phyloP scores from a whole-genome alignment of 2,888 invertebrate species.

The Dilophus febrilis region DNA sequence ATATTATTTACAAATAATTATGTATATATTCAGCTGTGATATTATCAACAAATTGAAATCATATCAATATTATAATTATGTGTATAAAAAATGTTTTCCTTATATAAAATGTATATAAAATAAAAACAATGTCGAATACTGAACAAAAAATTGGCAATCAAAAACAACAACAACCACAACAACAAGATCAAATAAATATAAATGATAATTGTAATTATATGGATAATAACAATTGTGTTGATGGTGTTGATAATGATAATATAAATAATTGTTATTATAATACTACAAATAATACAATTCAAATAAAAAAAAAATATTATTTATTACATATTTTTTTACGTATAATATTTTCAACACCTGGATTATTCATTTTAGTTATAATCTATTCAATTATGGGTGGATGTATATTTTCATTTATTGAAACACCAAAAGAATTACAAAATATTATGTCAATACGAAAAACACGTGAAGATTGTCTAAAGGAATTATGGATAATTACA shows the following conservation, averaged over 20 bases:
- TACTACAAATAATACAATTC: too few species aligned
- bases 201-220: too few species aligned
- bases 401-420: slow-evolving; percentile 54
- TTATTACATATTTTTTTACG: slow-evolving; percentile 22
- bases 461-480: slow-evolving; percentile 48
- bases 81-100: too few species aligned
- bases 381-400: slow-evolving; percentile 60
- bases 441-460: slow-evolving; percentile 44
- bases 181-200: neutral
- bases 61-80: too few species aligned
- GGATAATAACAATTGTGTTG: slow-evolving; percentile 14
- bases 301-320: slow-evolving; percentile 8
- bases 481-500: slow-evolving; percentile 64
- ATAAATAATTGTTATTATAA: too few species aligned
- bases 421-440: slow-evolving; percentile 49
- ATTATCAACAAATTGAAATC: too few species aligned
- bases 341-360: slow-evolving; percentile 31
- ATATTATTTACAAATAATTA: too few species aligned
- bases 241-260: slow-evolving; percentile 8
- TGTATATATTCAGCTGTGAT: too few species aligned
- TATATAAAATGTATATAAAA: too few species aligned
- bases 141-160: neutral
- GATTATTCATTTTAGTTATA: slow-evolving; percentile 53
- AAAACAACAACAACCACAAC: too few species aligned
- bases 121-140: too few species aligned